Conservation (phyloP, 1,140 invertebrate genomes). For the Drosophila kanapiae region DNA sequence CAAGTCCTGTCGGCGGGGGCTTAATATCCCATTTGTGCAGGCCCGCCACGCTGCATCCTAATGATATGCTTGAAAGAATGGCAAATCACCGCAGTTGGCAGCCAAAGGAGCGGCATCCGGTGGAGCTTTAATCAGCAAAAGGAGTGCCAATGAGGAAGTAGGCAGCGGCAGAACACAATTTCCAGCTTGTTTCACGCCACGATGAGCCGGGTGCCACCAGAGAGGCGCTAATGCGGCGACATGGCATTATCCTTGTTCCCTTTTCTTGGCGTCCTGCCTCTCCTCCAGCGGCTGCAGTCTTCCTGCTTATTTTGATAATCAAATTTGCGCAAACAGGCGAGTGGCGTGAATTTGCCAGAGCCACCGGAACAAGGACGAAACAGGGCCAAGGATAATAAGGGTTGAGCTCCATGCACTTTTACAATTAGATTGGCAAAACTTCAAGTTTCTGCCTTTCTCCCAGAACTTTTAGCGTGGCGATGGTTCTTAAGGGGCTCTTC, state of each 20-base stretch:
- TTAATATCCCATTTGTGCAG: slow-evolving; percentile 80
- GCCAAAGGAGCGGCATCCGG: slow-evolving; percentile 37
- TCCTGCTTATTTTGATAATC: slow-evolving; percentile 74
- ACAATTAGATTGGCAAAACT: slow-evolving; percentile 49
- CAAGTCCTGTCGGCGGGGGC: slow-evolving; percentile 49
- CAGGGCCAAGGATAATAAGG: slow-evolving; percentile 35
- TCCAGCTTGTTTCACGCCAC: slow-evolving; percentile 69
- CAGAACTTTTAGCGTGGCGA: neutral
- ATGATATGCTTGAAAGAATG: slow-evolving; percentile 75
- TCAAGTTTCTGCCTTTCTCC: neutral
- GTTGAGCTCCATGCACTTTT: slow-evolving; percentile 37
- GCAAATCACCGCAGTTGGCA: slow-evolving; percentile 76
- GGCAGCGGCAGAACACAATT: slow-evolving; percentile 53
- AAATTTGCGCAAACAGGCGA: slow-evolving; percentile 80
- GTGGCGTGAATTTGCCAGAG: slow-evolving; percentile 54
- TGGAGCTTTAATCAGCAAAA: slow-evolving; percentile 59
- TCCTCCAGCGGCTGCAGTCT: slow-evolving; percentile 17
- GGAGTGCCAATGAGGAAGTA: neutral
- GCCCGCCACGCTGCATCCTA: slow-evolving; percentile 62
- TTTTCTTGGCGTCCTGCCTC: slow-evolving; percentile 2
- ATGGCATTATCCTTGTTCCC: slow-evolving; percentile 65
- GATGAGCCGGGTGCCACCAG: slow-evolving; percentile 14
- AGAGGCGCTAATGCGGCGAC: slow-evolving; percentile 69
- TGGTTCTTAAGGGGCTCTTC: neutral
- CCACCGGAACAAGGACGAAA: slow-evolving; percentile 27